Percentiles rank a stretch among this genome's conserved stretches.
Evolutionary conservation across 2,113 vertebrate genomes (phyloP).

Genomic region (Bostrychus sinensis): DNA sequence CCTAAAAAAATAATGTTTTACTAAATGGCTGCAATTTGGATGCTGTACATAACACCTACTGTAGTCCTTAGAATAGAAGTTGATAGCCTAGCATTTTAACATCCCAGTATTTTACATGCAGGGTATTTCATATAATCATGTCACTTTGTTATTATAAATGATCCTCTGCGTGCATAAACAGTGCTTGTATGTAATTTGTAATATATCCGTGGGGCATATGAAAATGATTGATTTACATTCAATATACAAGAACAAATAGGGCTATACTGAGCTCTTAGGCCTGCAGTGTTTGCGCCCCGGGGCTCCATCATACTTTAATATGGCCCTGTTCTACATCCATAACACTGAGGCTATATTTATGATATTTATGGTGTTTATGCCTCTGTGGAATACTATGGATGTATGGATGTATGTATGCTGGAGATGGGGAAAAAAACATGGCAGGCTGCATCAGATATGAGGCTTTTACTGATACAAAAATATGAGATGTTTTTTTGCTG

Average conservation of each 20-base stretch:
- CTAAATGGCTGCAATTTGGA: too few species aligned
- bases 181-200: neutral
- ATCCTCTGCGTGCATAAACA: neutral
- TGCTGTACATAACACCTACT: too few species aligned
- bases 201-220: neutral
- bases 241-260: neutral
- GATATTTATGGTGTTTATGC: slow-evolving; percentile 6
- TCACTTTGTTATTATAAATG: neutral
- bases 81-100: neutral
- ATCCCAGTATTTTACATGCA: neutral
- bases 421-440: neutral
- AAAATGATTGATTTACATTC: neutral
- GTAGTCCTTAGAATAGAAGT: too few species aligned
- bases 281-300: neutral
- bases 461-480: neutral
- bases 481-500: too few species aligned
- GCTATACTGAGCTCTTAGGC: neutral
- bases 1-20: too few species aligned
- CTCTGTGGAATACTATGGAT: slow-evolving; percentile 13
- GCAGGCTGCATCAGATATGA: slow-evolving; percentile 21
- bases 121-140: neutral
- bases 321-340: neutral
- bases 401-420: neutral
- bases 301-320: neutral
- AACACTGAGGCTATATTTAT: neutral